Conservation (phyloP, 2,113 vertebrate genomes). For the Genyomyrus donnyi region DNA sequence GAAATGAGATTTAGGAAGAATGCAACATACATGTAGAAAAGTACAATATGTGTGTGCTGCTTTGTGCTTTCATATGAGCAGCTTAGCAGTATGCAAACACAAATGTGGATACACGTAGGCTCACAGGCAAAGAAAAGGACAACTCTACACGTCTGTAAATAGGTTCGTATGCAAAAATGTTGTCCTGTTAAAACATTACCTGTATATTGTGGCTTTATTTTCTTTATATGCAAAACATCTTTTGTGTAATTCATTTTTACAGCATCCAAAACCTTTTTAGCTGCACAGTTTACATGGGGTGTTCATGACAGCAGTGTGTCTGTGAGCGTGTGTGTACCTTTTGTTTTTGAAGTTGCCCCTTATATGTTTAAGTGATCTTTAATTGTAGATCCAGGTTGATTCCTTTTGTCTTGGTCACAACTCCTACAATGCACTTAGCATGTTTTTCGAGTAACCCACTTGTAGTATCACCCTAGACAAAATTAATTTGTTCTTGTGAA, state of each 20-base stretch:
- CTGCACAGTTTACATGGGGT: slow-evolving; percentile 9
- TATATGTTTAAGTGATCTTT: neutral
- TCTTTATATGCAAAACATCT: slow-evolving; percentile 49
- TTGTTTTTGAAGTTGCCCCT: neutral
- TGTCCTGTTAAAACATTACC: slow-evolving; percentile 30
- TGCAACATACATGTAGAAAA: slow-evolving; percentile 27
- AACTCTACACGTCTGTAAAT: slow-evolving; percentile 38
- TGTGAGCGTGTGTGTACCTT: slow-evolving; percentile 20
- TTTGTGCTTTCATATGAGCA: slow-evolving; percentile 36
- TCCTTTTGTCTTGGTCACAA: slow-evolving; percentile 32
- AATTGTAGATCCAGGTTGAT: slow-evolving; percentile 27
- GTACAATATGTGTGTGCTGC: slow-evolving; percentile 37
- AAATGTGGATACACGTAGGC: slow-evolving; percentile 21
- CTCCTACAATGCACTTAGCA: neutral
- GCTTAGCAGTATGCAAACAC: slow-evolving; percentile 31
- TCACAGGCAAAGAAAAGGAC: slow-evolving; percentile 30
- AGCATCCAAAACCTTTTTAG: neutral
- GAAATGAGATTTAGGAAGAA: slow-evolving; percentile 38
- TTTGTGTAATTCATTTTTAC: slow-evolving; percentile 23
- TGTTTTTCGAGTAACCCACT: neutral
- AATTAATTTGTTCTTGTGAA: neutral
- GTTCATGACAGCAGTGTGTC: slow-evolving; percentile 31
- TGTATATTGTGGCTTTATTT: slow-evolving; percentile 47
- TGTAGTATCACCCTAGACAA: neutral
- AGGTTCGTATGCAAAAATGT: slow-evolving; percentile 41